phyloP scores from a whole-genome alignment of 2,113 vertebrate species.

The Xiphophorus hellerii region DNA sequence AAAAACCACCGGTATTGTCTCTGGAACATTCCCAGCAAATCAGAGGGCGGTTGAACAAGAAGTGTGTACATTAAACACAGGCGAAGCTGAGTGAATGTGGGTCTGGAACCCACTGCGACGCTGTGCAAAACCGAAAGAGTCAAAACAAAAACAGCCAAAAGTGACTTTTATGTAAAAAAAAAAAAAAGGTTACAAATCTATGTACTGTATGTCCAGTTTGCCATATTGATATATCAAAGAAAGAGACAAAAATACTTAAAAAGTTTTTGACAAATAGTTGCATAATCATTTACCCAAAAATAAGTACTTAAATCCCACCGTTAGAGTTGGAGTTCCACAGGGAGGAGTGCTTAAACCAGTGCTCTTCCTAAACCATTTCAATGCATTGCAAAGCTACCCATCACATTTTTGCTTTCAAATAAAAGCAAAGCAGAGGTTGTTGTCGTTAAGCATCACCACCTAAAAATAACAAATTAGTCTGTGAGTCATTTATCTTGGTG shows the following conservation, averaged over 20 bases:
- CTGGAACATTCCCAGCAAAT: constrained; percentile 46
- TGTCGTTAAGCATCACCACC: too few species aligned
- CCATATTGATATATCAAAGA: not conserved
- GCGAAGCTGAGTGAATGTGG: constrained; percentile 23
- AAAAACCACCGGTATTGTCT: constrained; percentile 60
- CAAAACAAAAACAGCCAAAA: constrained; percentile 16
- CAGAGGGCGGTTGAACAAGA: not conserved
- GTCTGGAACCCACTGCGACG: constrained; percentile 24
- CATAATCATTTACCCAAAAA: not conserved
- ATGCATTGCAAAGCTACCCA: too few species aligned
- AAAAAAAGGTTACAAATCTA: not conserved
- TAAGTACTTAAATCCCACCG: not conserved
- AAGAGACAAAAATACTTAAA: not conserved
- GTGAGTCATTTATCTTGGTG: too few species aligned
- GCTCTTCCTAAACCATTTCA: too few species aligned
- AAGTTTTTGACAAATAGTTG: not conserved
- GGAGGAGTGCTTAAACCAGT: too few species aligned
- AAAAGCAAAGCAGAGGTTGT: too few species aligned
- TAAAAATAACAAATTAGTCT: too few species aligned
- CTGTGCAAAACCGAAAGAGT: constrained; percentile 36
- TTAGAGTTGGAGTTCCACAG: too few species aligned
- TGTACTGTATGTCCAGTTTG: constrained; percentile 4
- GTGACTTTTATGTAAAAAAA: constrained; percentile 17
- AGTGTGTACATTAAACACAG: constrained; percentile 56
- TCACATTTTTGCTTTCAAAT: too few species aligned